Base-by-base conservation (phyloP, 1,140 invertebrate species). In the Venturia canescens region DNA sequence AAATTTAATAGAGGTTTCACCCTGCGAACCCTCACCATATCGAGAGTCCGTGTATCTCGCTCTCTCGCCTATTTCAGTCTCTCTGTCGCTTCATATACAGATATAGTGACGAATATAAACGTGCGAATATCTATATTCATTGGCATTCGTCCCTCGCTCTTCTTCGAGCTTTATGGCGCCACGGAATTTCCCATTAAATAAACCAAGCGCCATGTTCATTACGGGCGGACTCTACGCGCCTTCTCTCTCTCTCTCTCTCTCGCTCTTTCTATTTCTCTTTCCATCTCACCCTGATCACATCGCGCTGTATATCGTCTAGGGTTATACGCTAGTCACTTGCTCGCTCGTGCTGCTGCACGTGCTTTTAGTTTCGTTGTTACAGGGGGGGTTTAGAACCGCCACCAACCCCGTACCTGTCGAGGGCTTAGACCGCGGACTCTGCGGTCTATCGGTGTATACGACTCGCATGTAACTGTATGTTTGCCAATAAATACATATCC, bases 111-210 rank as follows among this genome's bases (percentile, higher is more conserved):
- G 7, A 34, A 34, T 34, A 34, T 34, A 34, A 34, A 34, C 31
- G 31, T 27, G 9, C 11, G 9, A 15, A 15, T 69, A 31, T 63
- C 9, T 69, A 9, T 69, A 29, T 76, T 13, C 11, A 44, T 77
- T 5, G 29, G 9, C 18, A 69, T 69, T 69, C 66, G 53, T 80
- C 63, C 86, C 83, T 82, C 67, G 81, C 83, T 78, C 87, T 90
- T 88, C 89, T 88, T 89, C 82, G 84, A 90, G 89, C 88, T 91
- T 91, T 92, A 91, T 91, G 89, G 89, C 88, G 88, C 88, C 89
- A 88, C 89, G 90, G 89, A 92, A 91, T 91, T 91, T 89, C 88
- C 90, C 89, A 91, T 92, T 91, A 91, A 92, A 92, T 91, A 91
- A 91, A 92, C 75, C 90, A 92, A 92, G 88, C 90, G 85, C 88